Evolutionary conservation across 2,113 vertebrate species (phyloP), one percentile per base, ranked within the genome.

Genomic region (Orcinus orca): DNA sequence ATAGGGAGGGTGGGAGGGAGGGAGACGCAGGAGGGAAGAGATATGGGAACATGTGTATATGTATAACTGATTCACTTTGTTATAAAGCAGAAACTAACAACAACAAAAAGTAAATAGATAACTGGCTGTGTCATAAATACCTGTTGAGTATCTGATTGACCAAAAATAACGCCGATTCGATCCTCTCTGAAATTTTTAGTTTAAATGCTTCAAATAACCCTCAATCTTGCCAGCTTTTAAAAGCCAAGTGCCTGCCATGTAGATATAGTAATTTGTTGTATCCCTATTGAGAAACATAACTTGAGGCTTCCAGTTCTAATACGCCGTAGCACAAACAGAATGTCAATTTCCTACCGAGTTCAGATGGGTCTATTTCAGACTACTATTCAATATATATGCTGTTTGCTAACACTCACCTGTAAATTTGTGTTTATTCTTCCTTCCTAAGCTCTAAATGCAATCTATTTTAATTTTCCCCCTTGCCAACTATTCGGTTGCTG

Each of bases 151-250:
- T 83, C 91, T 68, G 86, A 95, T 47, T 95, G 98, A 97, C 97
- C 98, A 97, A 98, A 97, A 98, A 97, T 83, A 97, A 85, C 60
- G 94, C 68, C 85, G 62, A 97, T 95, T 95, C 82, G 96, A 98
- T 97, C 97, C 96, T 84, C 81, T 95, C 96, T 1, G 8, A 98
- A 98, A 97, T 96, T 98, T 96, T 98, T 97, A 98, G 98, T 98
- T 98, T 97, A 97, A 98, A 97, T 98, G 94, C 83, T 92, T 98
- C 97, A 97, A 98, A 98, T 98, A 98, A 97, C 83, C 62, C 95
- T 91, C 92, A 96, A 97, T 98, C 97, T 96, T 67, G 71, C 95
- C 90, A 97, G 97, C 97, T 98, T 71, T 93, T 98, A 94, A 92
- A 82, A 98, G 90, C 97, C 95, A 94, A 97, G 90, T 80, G 97